Evolutionary conservation across 2,797 vertebrate genomes (phyloP).

Genomic region (Setipinna tenuifilis): DNA sequence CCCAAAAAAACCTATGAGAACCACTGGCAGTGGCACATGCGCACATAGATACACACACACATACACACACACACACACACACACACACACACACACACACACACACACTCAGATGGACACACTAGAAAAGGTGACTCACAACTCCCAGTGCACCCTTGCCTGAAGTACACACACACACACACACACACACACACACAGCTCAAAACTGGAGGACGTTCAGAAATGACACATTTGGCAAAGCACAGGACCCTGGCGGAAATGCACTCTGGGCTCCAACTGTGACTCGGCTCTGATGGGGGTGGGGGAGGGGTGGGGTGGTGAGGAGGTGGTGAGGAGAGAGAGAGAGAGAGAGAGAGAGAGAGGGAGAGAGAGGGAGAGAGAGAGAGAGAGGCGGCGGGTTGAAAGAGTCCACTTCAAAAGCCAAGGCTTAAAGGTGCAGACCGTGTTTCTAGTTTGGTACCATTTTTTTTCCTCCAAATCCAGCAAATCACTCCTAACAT

Average conservation of each 20-base stretch:
- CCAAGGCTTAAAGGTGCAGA: constrained; percentile 3
- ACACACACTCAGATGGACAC: neutral
- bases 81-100: too few species aligned
- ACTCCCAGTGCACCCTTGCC: constrained; percentile 5
- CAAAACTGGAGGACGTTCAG: constrained; percentile 18
- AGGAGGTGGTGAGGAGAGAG: neutral
- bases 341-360: too few species aligned
- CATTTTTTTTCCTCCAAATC: too few species aligned
- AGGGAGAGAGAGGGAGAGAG: neutral
- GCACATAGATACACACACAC: neutral
- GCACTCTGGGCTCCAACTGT: constrained; percentile 18
- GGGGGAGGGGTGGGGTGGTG: neutral
- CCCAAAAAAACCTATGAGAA: neutral
- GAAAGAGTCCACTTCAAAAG: constrained; percentile 20
- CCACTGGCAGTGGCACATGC: constrained; percentile 1
- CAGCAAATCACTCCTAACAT: too few species aligned
- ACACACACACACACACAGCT: neutral
- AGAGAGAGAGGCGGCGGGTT: neutral
- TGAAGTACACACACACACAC: constrained; percentile 12
- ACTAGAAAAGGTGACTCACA: constrained; percentile 21
- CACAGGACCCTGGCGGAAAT: constrained; percentile 3
- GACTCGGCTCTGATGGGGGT: neutral
- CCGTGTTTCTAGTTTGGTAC: too few species aligned
- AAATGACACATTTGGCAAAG: constrained; percentile 26
- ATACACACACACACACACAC: neutral